These are phyloP conservation scores for Clepsis dumicolana DNA, from an alignment of 2,888 invertebrate species.

Conservation along the genomic window DNA sequence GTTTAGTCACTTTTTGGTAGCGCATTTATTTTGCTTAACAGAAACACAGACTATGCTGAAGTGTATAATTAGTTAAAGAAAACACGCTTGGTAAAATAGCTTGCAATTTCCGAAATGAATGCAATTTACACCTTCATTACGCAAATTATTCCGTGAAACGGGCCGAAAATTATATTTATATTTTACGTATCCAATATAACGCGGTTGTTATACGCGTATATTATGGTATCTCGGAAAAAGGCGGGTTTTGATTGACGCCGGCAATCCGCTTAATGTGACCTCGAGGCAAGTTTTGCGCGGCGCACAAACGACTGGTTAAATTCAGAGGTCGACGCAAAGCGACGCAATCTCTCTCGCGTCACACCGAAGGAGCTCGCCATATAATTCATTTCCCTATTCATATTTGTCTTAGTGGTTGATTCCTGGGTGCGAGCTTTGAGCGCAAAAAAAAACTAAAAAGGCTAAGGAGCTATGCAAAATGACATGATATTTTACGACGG, in stretches of 20 bases:
- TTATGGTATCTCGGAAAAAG: slow-evolving; percentile 75
- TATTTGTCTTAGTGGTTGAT: slow-evolving; percentile 83
- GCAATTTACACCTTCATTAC: slow-evolving; percentile 34
- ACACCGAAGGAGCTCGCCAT: slow-evolving; percentile 80
- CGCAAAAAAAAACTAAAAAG: slow-evolving; percentile 55
- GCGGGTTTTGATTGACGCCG: slow-evolving; percentile 83
- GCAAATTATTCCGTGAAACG: slow-evolving; percentile 34
- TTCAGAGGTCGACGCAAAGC: slow-evolving; percentile 83
- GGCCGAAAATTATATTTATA: slow-evolving; percentile 43
- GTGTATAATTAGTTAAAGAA: slow-evolving; percentile 22
- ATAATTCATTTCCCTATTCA: slow-evolving; percentile 85
- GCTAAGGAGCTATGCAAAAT: slow-evolving; percentile 59
- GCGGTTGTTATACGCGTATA: slow-evolving; percentile 60
- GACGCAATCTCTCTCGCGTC: slow-evolving; percentile 84
- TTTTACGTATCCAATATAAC: slow-evolving; percentile 56
- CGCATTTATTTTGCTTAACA: slow-evolving; percentile 21
- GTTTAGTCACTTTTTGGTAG: slow-evolving; percentile 29
- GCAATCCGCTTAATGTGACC: slow-evolving; percentile 86
- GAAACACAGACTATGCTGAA: slow-evolving; percentile 3
- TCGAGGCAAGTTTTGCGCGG: slow-evolving; percentile 81
- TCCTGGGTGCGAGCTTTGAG: slow-evolving; percentile 54
- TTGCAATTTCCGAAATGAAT: slow-evolving; percentile 30
- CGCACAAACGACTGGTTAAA: slow-evolving; percentile 83
- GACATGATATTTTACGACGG: slow-evolving; percentile 63
- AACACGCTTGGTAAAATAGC: slow-evolving; percentile 30